phyloP scores from a whole-genome alignment of 2,888 invertebrate species.

The Enchytraeus crypticus region DNA sequence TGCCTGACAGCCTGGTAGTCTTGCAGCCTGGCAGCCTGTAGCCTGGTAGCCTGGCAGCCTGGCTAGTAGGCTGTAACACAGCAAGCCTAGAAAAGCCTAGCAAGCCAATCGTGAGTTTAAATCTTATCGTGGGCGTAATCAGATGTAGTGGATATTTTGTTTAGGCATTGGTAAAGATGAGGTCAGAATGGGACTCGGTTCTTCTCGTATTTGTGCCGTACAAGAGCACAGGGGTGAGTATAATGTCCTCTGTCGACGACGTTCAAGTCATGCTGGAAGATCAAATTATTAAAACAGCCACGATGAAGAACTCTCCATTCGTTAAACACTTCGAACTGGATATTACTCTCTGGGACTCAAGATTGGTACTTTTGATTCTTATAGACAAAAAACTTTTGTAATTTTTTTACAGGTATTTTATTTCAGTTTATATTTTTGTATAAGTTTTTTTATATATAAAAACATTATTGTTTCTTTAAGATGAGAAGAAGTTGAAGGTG shows the following conservation, averaged over 20 bases:
- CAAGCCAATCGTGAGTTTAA: background rate
- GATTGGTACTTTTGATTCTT: no score
- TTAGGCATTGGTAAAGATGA: constrained; percentile 46
- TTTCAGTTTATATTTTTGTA: no score
- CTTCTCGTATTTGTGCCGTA: constrained; percentile 42
- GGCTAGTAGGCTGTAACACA: no score
- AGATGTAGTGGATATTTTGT: no score
- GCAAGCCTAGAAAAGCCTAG: no score
- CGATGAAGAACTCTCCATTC: constrained; percentile 48
- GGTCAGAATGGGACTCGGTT: constrained; percentile 42
- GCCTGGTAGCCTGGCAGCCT: no score
- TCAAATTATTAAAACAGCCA: constrained; percentile 47
- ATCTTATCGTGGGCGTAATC: background rate
- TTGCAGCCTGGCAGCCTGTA: no score
- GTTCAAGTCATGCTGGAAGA: constrained; percentile 46
- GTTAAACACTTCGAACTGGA: constrained; percentile 46
- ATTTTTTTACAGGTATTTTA: no score
- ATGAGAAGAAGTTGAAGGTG: background rate
- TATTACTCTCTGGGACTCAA: constrained; percentile 41
- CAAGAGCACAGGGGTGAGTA: constrained; percentile 42
- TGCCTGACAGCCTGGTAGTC: no score
- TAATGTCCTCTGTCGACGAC: constrained; percentile 45
- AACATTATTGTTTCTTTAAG: no score
- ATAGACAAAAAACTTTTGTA: no score
- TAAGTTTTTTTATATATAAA: no score